Evolutionary conservation across 2,113 vertebrate species (phyloP).

Genomic region (Gallinago jamesoni): DNA sequence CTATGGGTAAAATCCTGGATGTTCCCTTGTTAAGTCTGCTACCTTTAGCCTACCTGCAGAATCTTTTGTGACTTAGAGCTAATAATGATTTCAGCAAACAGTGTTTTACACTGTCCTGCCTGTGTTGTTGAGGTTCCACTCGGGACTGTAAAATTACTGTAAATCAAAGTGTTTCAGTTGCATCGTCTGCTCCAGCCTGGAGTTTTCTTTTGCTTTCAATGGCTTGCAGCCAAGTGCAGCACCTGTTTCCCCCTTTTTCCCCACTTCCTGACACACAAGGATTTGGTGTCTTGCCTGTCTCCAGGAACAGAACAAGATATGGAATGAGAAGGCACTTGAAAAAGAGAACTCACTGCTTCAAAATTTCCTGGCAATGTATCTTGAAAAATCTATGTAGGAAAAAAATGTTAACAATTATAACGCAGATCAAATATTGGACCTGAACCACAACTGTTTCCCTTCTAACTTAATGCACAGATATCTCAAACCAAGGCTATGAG

Average conservation of each 20-base stretch:
- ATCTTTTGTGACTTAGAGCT: background rate
- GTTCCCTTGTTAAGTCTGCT: background rate
- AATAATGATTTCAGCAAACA: background rate
- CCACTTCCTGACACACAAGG: background rate
- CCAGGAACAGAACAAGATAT: conserved; percentile 5
- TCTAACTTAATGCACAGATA: conserved; percentile 54
- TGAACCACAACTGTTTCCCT: conserved; percentile 27
- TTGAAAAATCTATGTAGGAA: conserved; percentile 16
- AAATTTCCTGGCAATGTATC: conserved; percentile 3
- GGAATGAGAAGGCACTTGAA: conserved; percentile 23
- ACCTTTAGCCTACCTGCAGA: background rate
- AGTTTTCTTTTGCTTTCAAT: conserved; percentile 10
- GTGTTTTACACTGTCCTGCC: background rate
- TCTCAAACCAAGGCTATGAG: conserved; percentile 60
- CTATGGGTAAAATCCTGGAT: background rate
- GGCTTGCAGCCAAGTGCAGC: background rate
- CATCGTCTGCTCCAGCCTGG: background rate
- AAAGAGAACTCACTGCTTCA: background rate
- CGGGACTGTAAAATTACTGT: background rate
- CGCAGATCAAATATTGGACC: conserved; percentile 31
- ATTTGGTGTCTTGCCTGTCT: background rate
- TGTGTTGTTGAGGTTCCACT: background rate
- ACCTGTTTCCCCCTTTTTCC: background rate
- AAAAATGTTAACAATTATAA: conserved; percentile 18
- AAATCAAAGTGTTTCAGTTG: background rate